phyloP scores from a whole-genome alignment of 2,797 vertebrate genomes.

The Scyliorhinus canicula region DNA sequence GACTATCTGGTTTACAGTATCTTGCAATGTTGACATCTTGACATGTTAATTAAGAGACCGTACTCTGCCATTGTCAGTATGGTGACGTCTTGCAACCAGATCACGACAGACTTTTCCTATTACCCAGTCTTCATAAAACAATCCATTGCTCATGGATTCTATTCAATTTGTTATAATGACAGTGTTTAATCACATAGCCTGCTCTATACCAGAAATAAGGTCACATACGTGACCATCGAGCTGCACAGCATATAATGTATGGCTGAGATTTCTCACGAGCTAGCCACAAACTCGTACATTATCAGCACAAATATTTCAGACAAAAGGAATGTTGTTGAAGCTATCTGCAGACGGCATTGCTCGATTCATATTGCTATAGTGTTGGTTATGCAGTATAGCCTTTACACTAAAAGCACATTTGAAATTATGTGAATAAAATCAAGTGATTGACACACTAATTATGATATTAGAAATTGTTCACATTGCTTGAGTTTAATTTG shows the following conservation, averaged over 20 bases:
- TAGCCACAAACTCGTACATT: background rate
- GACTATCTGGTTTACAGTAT: conserved; percentile 35
- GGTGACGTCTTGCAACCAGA: conserved; percentile 56
- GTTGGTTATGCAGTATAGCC: background rate
- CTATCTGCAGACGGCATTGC: background rate
- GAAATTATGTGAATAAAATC: background rate
- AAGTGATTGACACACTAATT: background rate
- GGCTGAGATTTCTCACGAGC: conserved; percentile 57
- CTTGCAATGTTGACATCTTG: conserved; percentile 49
- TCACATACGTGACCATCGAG: conserved; percentile 62
- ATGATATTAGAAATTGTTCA: background rate
- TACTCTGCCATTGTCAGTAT: conserved; percentile 47
- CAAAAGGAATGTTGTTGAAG: background rate
- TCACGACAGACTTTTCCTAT: conserved; percentile 55
- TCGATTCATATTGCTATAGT: background rate
- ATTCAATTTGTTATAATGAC: conserved; percentile 73
- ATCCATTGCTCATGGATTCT: conserved; percentile 59
- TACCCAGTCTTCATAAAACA: conserved; percentile 57
- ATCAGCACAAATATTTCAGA: background rate
- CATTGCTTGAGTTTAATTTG: background rate
- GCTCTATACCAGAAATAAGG: conserved; percentile 59
- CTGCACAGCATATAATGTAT: conserved; percentile 64
- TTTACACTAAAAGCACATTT: background rate
- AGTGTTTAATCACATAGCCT: conserved; percentile 63
- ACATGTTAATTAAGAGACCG: conserved; percentile 65